A percentile compares a stretch with the other conserved stretches of the same genome.
Evolutionary conservation across 2,113 vertebrate genomes (phyloP).

Genomic region (Heteronetta atricapilla): DNA sequence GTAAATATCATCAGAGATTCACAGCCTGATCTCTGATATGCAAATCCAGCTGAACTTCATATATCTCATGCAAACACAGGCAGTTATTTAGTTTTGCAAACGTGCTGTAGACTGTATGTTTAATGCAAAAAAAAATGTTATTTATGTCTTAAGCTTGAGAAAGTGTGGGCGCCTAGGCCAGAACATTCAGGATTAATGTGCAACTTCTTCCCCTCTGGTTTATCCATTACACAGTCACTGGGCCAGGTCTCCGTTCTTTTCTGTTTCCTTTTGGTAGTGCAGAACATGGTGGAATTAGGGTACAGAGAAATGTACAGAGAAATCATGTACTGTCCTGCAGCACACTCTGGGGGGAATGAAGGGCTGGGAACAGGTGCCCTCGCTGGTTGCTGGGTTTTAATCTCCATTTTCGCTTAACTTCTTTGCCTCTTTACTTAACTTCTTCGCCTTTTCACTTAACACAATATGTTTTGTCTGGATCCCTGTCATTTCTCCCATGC

Average conservation of each 20-base stretch:
- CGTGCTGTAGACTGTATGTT: neutral
- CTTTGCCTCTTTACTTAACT: neutral
- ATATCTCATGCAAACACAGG: conserved; percentile 12
- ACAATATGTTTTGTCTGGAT: neutral
- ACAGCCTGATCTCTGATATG: conserved; percentile 44
- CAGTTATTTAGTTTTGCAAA: neutral
- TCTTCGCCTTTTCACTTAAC: neutral
- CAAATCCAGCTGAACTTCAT: conserved; percentile 38
- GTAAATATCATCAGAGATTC: conserved; percentile 55
- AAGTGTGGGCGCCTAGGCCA: neutral
- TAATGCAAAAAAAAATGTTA: neutral
- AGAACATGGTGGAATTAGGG: neutral
- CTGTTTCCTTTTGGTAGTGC: neutral
- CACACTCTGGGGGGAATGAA: neutral
- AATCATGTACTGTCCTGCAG: neutral
- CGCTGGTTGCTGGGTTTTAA: neutral
- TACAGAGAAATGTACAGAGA: neutral
- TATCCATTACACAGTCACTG: neutral
- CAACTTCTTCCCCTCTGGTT: neutral
- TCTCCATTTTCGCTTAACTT: neutral
- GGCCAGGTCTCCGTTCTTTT: neutral
- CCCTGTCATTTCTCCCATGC: neutral
- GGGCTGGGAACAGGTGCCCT: neutral
- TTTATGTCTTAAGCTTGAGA: conserved; percentile 6
- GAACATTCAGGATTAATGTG: neutral